Conservation (phyloP, 2,113 vertebrate species). For the Semicossyphus pulcher region DNA sequence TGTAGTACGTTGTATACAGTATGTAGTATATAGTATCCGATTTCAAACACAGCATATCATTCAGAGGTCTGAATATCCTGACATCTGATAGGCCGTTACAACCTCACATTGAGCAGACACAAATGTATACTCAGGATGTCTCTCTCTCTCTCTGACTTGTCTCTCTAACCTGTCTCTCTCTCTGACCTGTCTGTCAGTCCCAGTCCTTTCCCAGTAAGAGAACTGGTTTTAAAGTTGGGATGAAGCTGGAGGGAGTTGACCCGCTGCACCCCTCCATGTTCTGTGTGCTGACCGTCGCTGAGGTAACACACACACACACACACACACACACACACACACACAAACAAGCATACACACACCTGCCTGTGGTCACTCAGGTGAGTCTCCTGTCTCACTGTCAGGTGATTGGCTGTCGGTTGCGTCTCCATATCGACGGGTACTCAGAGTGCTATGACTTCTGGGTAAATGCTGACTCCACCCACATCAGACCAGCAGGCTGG, state of each 20-base stretch:
- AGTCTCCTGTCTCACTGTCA: constrained; percentile 35
- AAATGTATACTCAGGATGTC: too few relatives aligned
- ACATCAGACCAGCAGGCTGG: constrained; percentile 80
- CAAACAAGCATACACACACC: constrained; percentile 1
- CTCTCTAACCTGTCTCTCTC: constrained; percentile 6
- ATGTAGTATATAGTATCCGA: too few relatives aligned
- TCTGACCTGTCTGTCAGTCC: constrained; percentile 58
- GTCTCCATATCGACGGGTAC: constrained; percentile 83
- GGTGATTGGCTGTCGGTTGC: constrained; percentile 83
- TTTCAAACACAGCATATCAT: too few relatives aligned
- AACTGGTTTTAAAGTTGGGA: constrained; percentile 80
- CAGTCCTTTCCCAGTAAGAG: constrained; percentile 73
- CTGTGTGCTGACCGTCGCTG: constrained; percentile 82
- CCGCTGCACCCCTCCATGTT: constrained; percentile 83
- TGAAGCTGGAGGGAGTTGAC: constrained; percentile 84
- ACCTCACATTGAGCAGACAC: too few relatives aligned
- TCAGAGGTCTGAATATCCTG: too few relatives aligned
- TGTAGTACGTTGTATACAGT: too few relatives aligned
- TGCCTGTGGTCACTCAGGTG: not conserved
- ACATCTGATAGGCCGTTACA: too few relatives aligned
- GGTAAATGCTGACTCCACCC: constrained; percentile 81
- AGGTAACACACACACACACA: constrained; percentile 70
- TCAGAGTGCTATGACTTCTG: constrained; percentile 87
- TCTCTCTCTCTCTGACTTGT: not conserved
- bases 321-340: not conserved